Percentiles rank a stretch among this genome's conserved stretches.
These are phyloP conservation scores for Conopomorpha cramerella DNA, from an alignment of 1,140 invertebrate species.

Conservation along the genomic window DNA sequence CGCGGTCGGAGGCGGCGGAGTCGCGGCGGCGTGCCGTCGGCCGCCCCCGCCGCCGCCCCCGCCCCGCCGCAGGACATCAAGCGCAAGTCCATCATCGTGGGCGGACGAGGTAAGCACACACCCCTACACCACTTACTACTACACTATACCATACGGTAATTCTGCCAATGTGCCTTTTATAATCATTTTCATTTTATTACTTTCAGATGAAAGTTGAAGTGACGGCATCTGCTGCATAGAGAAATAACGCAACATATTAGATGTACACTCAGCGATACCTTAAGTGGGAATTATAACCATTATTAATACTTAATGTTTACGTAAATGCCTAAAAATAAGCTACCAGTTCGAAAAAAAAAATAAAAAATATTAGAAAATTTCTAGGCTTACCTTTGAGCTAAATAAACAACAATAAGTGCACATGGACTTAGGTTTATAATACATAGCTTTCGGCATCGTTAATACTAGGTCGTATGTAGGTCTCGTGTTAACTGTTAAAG, in stretches of 20 bases:
- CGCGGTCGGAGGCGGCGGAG: slow-evolving; percentile 72
- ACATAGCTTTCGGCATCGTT: slow-evolving; percentile 38
- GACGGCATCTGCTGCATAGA: slow-evolving; percentile 37
- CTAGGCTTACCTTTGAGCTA: slow-evolving; percentile 53
- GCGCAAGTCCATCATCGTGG: slow-evolving; percentile 62
- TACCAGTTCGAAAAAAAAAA: slow-evolving; percentile 38
- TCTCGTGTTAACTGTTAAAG: slow-evolving; percentile 26
- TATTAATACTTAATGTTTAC: slow-evolving; percentile 53
- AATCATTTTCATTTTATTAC: slow-evolving; percentile 4
- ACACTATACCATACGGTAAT: no score
- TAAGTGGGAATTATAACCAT: slow-evolving; percentile 45
- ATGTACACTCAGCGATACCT: slow-evolving; percentile 48
- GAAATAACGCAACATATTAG: slow-evolving; percentile 54
- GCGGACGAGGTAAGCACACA: slow-evolving; percentile 41
- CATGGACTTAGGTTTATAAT: slow-evolving; percentile 46
- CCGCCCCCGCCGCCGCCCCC: slow-evolving; percentile 35
- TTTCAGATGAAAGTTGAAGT: slow-evolving; percentile 59
- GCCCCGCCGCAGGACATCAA: slow-evolving; percentile 52
- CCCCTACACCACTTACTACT: neutral
- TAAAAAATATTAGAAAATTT: slow-evolving; percentile 46
- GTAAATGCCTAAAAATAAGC: slow-evolving; percentile 48
- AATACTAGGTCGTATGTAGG: slow-evolving; percentile 11
- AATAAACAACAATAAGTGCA: slow-evolving; percentile 54
- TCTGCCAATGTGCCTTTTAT: no score
- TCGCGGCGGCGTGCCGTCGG: slow-evolving; percentile 84